Base-by-base conservation (phyloP, 2,113 vertebrate genomes). In the Dipodomys stephensi region DNA sequence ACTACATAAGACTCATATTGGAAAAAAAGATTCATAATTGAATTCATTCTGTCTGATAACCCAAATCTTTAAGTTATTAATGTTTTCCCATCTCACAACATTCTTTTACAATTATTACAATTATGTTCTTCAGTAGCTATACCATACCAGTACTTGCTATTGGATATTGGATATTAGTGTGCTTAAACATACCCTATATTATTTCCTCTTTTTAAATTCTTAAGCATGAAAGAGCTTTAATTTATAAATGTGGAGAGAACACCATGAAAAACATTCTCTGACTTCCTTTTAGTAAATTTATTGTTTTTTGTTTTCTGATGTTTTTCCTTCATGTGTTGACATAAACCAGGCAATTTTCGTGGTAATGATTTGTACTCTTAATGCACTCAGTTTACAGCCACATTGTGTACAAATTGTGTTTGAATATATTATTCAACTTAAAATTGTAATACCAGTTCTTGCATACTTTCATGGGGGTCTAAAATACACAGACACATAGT, bases 181-280 rank as follows among this genome's bases (percentile, higher is more conserved):
- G 28, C 22, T 81, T 89, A 67, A 6, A 71, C n/a, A 78, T 65
- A 78, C 19, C 13, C 57, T 71, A 6, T 46, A 79, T 69, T 90
- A 35, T 67, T 87, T 73, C 32, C 76, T 90, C 87, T 72, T 67
- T 64, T 90, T 82, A 60, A 81, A 46, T 85, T 95, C 65, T 64
- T 86, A 44, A 91, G 88, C 77, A 9, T n/a, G 72, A 87, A 90
- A 78, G 22, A 83, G 72, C 85, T 64, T 35, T 79, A 44, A 57
- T 73, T 88, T 88, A 76, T 68, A 91, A 85, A 92, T 68, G 2
- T 85, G 82, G 1, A n/a, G n/a, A n/a, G n/a, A n/a, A n/a, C n/a
- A n/a, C n/a, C n/a, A 79, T 7, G 76, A 32, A 83, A 89, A 78
- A 77, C 27, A 92, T 92, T 72, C 28, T 69, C 6, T 76, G 6